These are phyloP conservation scores for Spisula solida DNA, from an alignment of 2,888 invertebrate genomes.

Conservation along the genomic window DNA sequence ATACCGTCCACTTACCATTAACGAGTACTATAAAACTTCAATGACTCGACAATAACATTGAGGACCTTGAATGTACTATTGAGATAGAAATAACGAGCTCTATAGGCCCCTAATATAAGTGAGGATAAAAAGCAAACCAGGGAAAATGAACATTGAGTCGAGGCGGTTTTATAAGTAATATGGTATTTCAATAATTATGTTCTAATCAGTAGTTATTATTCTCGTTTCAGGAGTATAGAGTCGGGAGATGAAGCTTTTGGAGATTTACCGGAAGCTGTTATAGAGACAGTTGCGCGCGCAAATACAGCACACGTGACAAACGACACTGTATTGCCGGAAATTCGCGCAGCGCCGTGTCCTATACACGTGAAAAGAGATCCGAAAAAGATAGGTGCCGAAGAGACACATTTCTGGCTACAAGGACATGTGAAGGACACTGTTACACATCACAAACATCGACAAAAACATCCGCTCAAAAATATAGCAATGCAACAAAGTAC, in stretches of 20 bases:
- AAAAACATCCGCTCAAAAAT: slow-evolving; percentile 58
- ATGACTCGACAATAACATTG: too few species aligned
- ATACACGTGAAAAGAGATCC: slow-evolving; percentile 73
- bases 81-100: too few species aligned
- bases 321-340: slow-evolving; percentile 73
- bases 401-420: background rate
- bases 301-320: slow-evolving; percentile 71
- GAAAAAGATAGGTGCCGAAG: slow-evolving; percentile 29
- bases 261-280: slow-evolving; percentile 69
- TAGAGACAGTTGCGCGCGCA: slow-evolving; percentile 77
- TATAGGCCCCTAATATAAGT: too few species aligned
- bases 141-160: too few species aligned
- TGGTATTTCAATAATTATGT: background rate
- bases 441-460: slow-evolving; percentile 26
- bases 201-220: background rate
- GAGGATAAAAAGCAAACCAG: too few species aligned
- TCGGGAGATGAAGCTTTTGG: slow-evolving; percentile 58
- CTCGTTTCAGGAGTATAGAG: slow-evolving; percentile 74
- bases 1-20: too few species aligned
- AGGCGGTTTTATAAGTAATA: too few species aligned
- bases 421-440: background rate
- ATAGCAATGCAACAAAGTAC: slow-evolving; percentile 56
- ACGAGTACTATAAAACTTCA: too few species aligned
- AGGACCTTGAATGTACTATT: too few species aligned
- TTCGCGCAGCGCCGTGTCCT: slow-evolving; percentile 76